Base-by-base conservation (phyloP, 2,113 vertebrate species). In the Mus spicilegus region DNA sequence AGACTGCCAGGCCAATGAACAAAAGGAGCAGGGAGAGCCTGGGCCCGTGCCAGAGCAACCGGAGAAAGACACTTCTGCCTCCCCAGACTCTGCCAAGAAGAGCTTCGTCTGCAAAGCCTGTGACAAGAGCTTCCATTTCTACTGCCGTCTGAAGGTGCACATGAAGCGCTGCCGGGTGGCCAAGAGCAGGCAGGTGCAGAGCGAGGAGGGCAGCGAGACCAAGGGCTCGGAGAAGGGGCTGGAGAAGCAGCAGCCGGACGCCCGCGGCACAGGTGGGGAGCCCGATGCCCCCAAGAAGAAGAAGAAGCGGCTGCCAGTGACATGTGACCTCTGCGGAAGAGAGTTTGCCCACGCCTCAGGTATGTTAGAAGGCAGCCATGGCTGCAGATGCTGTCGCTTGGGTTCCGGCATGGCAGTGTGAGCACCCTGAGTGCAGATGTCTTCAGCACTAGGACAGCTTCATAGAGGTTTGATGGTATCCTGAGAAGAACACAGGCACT, bases 291-390 rank as follows among this genome's bases (percentile, higher is more conserved):
- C 97, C 0, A 98, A 98, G 46, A 98, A 98, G 92, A 99, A 99
- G 98, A 98, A 98, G 97, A 99, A 98, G 97, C 91, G 96, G 5
- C 97, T 98, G 13, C 97, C 98, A 0, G 98, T 99, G 97, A 94
- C 98, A 0, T 99, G 99, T 7, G 99, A 99, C 95, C 98, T 99
- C 95, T 99, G 99, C 3, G 98, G 98, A 6, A 98, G 99, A 67
- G 99, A 98, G 49, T 99, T 99, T 84, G 99, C 99, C 93, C 99
- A 99, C 33, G 98, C 99, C 3, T 99, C 99, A 98, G 99, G 99
- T 99, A 96, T 5, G 6, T n/a, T 30, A 1, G 1, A 63, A 58
- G 58, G 86, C 4, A 20, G 42, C 39, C 3, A 9, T 20, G 0
- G 3, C 7, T 58, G 88, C 54, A 39, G 28, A 3, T 3, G 10